Evolutionary conservation across 2,888 invertebrate genomes (phyloP).

Genomic region (Halocaridina rubra): DNA sequence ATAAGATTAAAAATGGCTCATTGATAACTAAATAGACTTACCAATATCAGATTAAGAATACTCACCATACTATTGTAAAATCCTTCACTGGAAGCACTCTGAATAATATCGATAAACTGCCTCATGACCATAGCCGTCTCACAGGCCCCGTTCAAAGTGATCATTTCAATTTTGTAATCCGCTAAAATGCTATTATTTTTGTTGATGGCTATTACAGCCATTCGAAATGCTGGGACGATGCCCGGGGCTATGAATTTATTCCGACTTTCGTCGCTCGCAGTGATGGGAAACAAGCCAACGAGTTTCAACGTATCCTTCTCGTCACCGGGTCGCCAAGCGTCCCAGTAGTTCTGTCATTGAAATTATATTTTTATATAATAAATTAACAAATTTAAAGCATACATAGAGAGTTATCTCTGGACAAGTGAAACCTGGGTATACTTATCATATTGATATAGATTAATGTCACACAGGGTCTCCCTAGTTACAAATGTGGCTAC

Average conservation of each 20-base stretch:
- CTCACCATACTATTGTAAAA: conserved; percentile 50
- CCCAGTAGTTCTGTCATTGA: conserved; percentile 21
- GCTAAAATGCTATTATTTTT: conserved; percentile 72
- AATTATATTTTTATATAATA: too few species aligned
- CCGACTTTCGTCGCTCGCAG: background rate
- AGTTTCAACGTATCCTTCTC: conserved; percentile 22
- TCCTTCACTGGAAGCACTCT: conserved; percentile 29
- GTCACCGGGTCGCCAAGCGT: conserved; percentile 16
- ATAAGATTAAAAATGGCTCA: too few species aligned
- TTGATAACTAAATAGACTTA: too few species aligned
- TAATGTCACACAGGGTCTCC: too few species aligned
- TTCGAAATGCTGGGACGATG: conserved; percentile 64
- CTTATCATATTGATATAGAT: too few species aligned
- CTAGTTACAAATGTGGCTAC: too few species aligned
- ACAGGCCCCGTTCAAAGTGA: conserved; percentile 77
- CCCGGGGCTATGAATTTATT: conserved; percentile 46
- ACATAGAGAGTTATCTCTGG: too few species aligned
- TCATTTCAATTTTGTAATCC: conserved; percentile 74
- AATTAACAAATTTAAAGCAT: too few species aligned
- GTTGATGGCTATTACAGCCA: conserved; percentile 77
- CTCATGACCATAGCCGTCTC: conserved; percentile 80
- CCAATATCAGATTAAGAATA: background rate
- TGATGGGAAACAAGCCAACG: conserved; percentile 55
- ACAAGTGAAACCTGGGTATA: too few species aligned
- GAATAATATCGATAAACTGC: conserved; percentile 78